Evolutionary conservation across 2,888 invertebrate genomes (phyloP).

Genomic region (Lasius fuliginosus): DNA sequence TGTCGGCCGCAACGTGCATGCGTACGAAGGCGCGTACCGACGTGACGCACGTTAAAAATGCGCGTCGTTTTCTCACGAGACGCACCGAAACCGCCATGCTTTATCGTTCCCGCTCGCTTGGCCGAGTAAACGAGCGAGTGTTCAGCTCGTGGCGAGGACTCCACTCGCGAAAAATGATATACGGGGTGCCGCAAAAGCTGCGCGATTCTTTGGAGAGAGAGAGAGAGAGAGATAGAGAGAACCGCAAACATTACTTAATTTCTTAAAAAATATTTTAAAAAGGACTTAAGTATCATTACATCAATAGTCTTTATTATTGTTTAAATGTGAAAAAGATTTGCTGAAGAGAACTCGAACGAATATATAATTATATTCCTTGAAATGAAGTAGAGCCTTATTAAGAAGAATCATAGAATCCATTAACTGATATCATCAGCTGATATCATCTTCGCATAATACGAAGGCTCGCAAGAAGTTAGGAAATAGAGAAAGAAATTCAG

Average conservation of each 20-base stretch:
- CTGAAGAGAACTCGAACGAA: neutral
- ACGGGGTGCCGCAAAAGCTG: slow-evolving; percentile 21
- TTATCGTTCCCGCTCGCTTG: slow-evolving; percentile 57
- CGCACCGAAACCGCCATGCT: slow-evolving; percentile 74
- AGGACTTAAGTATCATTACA: neutral
- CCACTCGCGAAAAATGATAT: slow-evolving; percentile 18
- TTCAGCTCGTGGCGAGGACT: neutral
- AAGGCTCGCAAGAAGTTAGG: slow-evolving; percentile 61
- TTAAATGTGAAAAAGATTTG: neutral
- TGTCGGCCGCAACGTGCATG: slow-evolving; percentile 40
- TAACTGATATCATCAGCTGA: neutral
- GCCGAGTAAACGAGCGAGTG: neutral
- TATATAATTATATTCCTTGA: neutral
- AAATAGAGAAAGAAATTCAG: slow-evolving; percentile 59
- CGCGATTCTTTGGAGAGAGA: slow-evolving; percentile 11
- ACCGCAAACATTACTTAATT: neutral
- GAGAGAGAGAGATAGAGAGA: neutral
- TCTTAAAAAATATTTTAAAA: neutral
- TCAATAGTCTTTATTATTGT: neutral
- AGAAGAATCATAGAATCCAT: neutral
- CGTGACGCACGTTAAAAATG: slow-evolving; percentile 78
- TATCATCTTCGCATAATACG: neutral
- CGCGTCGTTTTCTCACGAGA: slow-evolving; percentile 82
- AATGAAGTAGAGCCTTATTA: neutral
- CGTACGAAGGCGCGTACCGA: slow-evolving; percentile 49